A percentile compares a stretch with the other conserved stretches of the same genome.
Evolutionary conservation across 2,888 invertebrate genomes (phyloP).

Genomic region (Candidula unifasciata): DNA sequence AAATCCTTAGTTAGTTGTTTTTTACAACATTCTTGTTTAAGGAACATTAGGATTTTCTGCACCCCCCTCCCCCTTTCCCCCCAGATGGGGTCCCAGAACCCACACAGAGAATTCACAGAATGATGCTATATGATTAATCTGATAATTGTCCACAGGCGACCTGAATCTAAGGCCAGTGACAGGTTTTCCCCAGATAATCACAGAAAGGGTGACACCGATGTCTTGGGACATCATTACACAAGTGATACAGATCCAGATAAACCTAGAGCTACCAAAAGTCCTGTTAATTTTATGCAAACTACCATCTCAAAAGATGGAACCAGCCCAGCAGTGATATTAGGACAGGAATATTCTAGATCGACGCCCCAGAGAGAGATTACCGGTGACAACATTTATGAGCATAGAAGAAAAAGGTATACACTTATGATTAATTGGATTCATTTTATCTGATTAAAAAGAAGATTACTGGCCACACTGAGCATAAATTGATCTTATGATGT

Average conservation of each 20-base stretch:
- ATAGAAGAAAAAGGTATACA: constrained; percentile 60
- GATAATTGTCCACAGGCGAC: constrained; percentile 8
- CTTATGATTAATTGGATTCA: no score
- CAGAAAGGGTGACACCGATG: constrained; percentile 7
- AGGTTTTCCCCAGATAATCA: constrained; percentile 41
- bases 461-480: no score
- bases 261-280: constrained; percentile 13
- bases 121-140: not conserved
- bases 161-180: constrained; percentile 28
- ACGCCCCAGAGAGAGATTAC: constrained; percentile 57
- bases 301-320: constrained; percentile 1
- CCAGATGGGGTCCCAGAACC: no score
- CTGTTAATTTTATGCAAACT: not conserved
- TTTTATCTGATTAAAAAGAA: no score
- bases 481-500: no score
- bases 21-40: no score
- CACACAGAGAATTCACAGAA: not conserved
- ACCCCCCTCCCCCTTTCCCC: no score
- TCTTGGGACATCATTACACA: constrained; percentile 3
- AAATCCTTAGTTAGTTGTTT: no score
- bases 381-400: constrained; percentile 55
- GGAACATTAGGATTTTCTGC: no score
- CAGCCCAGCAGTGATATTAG: constrained; percentile 33
- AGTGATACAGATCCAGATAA: not conserved
- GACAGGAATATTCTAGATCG: constrained; percentile 47